Base-by-base conservation (phyloP, 2,113 vertebrate genomes). In the Phoenicopterus ruber region DNA sequence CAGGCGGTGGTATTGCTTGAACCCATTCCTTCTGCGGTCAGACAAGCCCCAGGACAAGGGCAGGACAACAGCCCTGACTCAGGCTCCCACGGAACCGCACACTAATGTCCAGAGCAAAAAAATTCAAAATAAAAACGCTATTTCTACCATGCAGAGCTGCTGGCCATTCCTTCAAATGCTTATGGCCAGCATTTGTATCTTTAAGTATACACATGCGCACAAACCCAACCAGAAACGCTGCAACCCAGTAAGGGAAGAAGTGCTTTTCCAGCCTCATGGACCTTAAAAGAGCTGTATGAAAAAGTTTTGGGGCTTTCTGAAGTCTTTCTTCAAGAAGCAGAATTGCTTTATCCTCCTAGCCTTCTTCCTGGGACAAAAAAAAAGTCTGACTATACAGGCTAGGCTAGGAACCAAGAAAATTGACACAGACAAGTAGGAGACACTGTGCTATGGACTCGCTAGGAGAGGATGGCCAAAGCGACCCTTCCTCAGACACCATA, bases 11-110 rank as follows among this genome's bases (percentile, higher is more conserved):
- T 7, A 57, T 18, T 29, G 76, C 81, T 86, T 32, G 31, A 63
- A 32, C 57, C 18, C 0, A 2, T 32, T 65, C 13, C 0, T 9
- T 7, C 78, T 20, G 63, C 1, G 12, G 9, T 32, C 73, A 72
- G 46, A 69, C 17, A 34, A 74, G 67, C 40, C 62, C 66, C 49
- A 29, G 40, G 44, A 52, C 38, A 42, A 54, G 67, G 72, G 66
- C n/a, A 13, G 47, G 32, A 69, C 32, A n/a, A 19, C 10, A 58
- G 36, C 24, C 28, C 36, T 61, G 31, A 21, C 69, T 12, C 32
- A 38, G 17, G 17, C 19, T 40, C 44, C 66, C 21, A 9, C 9
- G 10, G 34, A 57, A 22, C 15, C 17, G 21, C 25, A 17, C 21
- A 6, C 21, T 17, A 17, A 72, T 14, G 50, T 40, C 52, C 65